phyloP scores from a whole-genome alignment of 2,888 invertebrate species.

The Crematogaster levior region DNA sequence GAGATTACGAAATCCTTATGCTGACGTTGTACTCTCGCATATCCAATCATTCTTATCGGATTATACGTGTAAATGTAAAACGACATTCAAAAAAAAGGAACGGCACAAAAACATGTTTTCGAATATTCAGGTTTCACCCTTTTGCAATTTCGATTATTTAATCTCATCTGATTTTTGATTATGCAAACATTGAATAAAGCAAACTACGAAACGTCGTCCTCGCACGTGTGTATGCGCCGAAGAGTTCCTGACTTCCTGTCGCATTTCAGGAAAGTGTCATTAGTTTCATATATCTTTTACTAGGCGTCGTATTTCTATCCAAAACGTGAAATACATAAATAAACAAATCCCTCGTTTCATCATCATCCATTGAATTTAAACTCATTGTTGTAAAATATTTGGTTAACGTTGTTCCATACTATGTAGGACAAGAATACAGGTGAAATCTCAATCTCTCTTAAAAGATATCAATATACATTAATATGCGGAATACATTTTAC shows the following conservation, averaged over 20 bases:
- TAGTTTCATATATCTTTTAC: constrained; percentile 75
- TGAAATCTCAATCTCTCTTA: not conserved
- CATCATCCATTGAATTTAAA: constrained; percentile 14
- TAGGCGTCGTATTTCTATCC: constrained; percentile 69
- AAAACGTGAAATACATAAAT: constrained; percentile 61
- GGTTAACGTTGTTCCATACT: constrained; percentile 1
- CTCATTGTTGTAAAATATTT: not conserved
- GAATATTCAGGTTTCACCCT: not conserved
- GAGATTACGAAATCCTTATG: constrained; percentile 41
- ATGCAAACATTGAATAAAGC: not conserved
- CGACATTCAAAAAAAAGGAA: constrained; percentile 33
- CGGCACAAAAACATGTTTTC: not conserved
- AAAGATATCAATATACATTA: not conserved
- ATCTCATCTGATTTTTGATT: not conserved
- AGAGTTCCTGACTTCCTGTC: constrained; percentile 81
- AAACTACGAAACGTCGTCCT: constrained; percentile 72
- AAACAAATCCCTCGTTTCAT: constrained; percentile 48
- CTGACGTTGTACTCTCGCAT: constrained; percentile 33
- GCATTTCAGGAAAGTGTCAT: constrained; percentile 76
- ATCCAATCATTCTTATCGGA: constrained; percentile 42
- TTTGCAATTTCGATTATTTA: not conserved
- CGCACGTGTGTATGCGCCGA: constrained; percentile 78
- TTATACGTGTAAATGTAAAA: constrained; percentile 16
- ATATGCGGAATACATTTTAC: not conserved
- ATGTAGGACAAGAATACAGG: not conserved